A percentile compares a stretch with the other conserved stretches of the same genome.
phyloP scores from a whole-genome alignment of 1,140 invertebrate genomes.

The Drosophila erecta region DNA sequence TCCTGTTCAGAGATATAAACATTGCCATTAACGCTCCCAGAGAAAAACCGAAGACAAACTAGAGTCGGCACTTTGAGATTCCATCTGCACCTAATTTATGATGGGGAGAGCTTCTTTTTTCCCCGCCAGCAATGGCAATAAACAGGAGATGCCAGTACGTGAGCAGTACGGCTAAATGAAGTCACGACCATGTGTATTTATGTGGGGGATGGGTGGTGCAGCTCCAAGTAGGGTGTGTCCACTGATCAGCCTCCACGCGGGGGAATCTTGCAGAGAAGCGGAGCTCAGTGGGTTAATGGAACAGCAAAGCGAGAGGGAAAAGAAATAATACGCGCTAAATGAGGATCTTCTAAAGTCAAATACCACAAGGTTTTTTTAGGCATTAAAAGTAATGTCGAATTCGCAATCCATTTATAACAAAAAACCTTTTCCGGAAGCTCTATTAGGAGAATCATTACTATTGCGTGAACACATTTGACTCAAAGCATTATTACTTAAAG shows the following conservation, averaged over 20 bases:
- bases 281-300: conserved; percentile 72
- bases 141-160: conserved; percentile 62
- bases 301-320: conserved; percentile 26
- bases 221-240: conserved; percentile 51
- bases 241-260: conserved; percentile 27
- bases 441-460: too few relatives aligned
- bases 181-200: conserved; percentile 41
- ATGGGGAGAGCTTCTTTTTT: conserved; percentile 47
- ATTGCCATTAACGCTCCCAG: conserved; percentile 56
- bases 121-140: conserved; percentile 35
- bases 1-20: conserved; percentile 19
- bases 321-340: conserved; percentile 2
- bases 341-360: conserved; percentile 2
- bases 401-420: too few relatives aligned
- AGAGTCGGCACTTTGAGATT: conserved; percentile 72
- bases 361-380: not conserved
- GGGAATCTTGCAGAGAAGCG: conserved; percentile 3
- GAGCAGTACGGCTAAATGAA: conserved; percentile 57
- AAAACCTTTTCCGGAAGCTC: too few relatives aligned
- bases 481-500: not conserved
- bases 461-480: too few relatives aligned
- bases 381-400: not conserved
- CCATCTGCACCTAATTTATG: conserved; percentile 79
- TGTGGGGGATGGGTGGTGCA: conserved; percentile 16
- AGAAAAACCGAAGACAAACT: conserved; percentile 15